A percentile compares a stretch with the other conserved stretches of the same genome.
phyloP scores from a whole-genome alignment of 2,797 vertebrate species.

The Toxotes lorentzi region DNA sequence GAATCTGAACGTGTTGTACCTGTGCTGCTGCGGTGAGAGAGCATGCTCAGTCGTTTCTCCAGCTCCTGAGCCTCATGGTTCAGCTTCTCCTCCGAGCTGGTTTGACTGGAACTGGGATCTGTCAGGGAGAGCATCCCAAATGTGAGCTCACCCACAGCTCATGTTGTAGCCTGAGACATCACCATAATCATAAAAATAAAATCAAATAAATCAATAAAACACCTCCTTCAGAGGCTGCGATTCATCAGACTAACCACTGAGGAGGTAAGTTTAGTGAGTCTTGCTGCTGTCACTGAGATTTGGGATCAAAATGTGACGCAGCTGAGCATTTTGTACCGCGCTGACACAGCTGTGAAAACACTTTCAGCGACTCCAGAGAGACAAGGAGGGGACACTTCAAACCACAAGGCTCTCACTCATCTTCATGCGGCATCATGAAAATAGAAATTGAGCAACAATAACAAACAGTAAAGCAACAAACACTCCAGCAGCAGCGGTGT shows the following conservation, averaged over 20 bases:
- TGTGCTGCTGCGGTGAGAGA: constrained; percentile 90
- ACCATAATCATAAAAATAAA: background rate
- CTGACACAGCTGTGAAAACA: constrained; percentile 59
- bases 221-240: background rate
- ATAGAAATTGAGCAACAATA: background rate
- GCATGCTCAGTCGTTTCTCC: constrained; percentile 93
- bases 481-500: background rate
- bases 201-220: background rate
- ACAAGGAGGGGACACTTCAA: constrained; percentile 17
- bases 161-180: background rate
- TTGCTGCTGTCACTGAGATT: constrained; percentile 15
- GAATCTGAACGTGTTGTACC: constrained; percentile 76
- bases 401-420: constrained; percentile 30
- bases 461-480: background rate
- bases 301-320: constrained; percentile 29
- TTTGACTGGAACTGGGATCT: constrained; percentile 85
- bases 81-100: constrained; percentile 87
- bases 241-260: background rate
- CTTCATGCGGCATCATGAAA: constrained; percentile 9
- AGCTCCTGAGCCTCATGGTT: constrained; percentile 92
- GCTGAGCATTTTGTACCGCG: constrained; percentile 8
- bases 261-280: constrained; percentile 4
- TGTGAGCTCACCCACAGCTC: background rate
- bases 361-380: constrained; percentile 15
- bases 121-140: constrained; percentile 5